Base-by-base conservation (phyloP, 37 sponge, comb jelly and placozoan genomes). In the Spongilla lacustris region DNA sequence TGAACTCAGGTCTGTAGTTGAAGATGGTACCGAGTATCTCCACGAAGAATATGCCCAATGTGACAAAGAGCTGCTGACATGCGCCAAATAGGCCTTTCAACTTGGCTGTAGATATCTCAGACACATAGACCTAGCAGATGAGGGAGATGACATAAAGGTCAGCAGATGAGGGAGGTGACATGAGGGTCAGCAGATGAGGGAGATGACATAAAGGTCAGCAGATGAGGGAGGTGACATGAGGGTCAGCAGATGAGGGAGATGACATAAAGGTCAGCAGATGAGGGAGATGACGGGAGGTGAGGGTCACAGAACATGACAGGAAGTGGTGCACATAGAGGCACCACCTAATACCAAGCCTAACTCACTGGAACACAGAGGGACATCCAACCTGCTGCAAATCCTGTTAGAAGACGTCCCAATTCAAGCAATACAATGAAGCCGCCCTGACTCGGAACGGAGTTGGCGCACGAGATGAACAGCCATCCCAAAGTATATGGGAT, bases 1-100 rank as follows among this genome's bases (percentile, higher is more conserved):
- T 58, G 13, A 88, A 32, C 10, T 31, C 31, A 2, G 31, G 29
- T 36, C 24, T 58, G 58, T 17, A 58, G 12, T 8, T 73, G 32
- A 12, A 27, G 33, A 36, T 23, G 19, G 68, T 71, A 29, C 90
- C 93, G 69, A 96, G 75, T 10, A 79, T 32, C 29, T 93, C 82
- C 2, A 83, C 78, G 19, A 94, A 17, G 21, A 95, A 81, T 12
- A 94, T 73, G 32, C 97, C 97, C 33, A 96, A 29, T 0, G 91
- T 91, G 79, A 94, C 83, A 74, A 83, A 84, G 33, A 96, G 81
- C 41, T 96, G 97, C 31, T 89, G 85, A 32, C 84, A 80, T 26
- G 92, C 69, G 0, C 97, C 97, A 80, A 94, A 95, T 2, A 81
- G 35, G 9, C 97, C 97, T 38, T 83, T 80, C 67, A 77, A 34